These are phyloP conservation scores for Yponomeuta sedellus DNA, from an alignment of 2,888 invertebrate genomes.

Conservation along the genomic window DNA sequence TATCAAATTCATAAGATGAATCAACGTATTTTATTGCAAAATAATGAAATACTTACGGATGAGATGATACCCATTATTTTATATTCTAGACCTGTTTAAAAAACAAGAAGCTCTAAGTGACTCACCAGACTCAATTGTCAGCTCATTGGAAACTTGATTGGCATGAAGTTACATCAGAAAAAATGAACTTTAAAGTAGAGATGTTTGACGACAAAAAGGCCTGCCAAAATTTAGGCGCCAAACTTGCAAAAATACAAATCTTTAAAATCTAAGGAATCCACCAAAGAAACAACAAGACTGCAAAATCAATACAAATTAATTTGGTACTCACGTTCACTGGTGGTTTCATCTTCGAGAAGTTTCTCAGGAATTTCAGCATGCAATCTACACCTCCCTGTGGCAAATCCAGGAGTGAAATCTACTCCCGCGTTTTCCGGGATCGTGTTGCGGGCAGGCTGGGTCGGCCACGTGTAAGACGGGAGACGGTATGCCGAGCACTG, in stretches of 20 bases:
- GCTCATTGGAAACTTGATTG: background rate
- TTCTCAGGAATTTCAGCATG: slow-evolving; percentile 56
- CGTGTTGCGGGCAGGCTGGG: slow-evolving; percentile 1
- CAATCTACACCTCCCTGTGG: slow-evolving; percentile 17
- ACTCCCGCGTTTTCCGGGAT: background rate
- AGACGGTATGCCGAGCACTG: slow-evolving; percentile 60
- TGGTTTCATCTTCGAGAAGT: slow-evolving; percentile 64
- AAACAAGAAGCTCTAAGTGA: background rate
- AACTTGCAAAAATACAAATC: no score
- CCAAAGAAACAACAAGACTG: background rate
- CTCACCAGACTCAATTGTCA: background rate
- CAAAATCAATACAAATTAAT: background rate
- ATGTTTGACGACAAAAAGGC: no score
- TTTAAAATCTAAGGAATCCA: no score
- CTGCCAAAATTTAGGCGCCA: no score
- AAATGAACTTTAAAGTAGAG: background rate
- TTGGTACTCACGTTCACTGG: slow-evolving; percentile 60
- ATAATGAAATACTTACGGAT: background rate
- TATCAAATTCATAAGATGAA: no score
- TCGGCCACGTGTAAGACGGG: background rate
- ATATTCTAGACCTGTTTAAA: background rate
- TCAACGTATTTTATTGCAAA: background rate
- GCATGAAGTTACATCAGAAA: background rate
- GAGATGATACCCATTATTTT: background rate
- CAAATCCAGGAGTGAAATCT: background rate